Conservation (phyloP, 1,140 invertebrate genomes). For the Zaprionus ornatus region DNA sequence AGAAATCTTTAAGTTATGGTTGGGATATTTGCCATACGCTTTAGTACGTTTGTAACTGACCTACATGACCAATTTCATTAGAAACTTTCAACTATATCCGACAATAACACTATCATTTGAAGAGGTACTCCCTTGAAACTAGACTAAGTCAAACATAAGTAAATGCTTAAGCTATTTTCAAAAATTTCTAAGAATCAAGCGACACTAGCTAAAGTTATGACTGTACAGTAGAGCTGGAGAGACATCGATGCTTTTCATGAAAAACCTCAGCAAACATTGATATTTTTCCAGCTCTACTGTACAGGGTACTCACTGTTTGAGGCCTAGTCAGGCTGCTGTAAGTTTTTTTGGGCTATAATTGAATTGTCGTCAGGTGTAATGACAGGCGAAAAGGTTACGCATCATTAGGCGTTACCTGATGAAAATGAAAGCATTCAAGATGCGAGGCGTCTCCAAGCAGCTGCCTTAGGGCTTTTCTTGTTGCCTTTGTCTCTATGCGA, state of each 20-base stretch:
- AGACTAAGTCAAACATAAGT: no score
- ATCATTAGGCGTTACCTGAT: conserved; percentile 30
- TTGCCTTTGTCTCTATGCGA: neutral
- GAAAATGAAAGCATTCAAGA: conserved; percentile 11
- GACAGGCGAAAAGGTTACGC: conserved; percentile 48
- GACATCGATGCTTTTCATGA: no score
- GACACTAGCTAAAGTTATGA: no score
- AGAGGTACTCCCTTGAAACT: no score
- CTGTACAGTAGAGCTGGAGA: no score
- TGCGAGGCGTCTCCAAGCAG: neutral
- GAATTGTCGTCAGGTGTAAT: conserved; percentile 45
- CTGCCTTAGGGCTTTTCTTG: neutral
- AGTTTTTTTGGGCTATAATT: conserved; percentile 38
- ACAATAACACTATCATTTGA: no score
- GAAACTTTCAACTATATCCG: neutral
- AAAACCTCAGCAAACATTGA: no score
- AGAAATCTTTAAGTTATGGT: no score
- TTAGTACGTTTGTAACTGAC: neutral
- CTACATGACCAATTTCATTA: neutral
- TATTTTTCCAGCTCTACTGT: neutral
- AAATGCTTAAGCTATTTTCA: no score
- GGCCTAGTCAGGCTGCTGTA: neutral
- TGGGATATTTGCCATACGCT: neutral
- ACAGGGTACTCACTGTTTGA: neutral
- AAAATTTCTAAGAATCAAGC: no score